phyloP scores from a whole-genome alignment of 2,113 vertebrate genomes.

The Elachura formosa region DNA sequence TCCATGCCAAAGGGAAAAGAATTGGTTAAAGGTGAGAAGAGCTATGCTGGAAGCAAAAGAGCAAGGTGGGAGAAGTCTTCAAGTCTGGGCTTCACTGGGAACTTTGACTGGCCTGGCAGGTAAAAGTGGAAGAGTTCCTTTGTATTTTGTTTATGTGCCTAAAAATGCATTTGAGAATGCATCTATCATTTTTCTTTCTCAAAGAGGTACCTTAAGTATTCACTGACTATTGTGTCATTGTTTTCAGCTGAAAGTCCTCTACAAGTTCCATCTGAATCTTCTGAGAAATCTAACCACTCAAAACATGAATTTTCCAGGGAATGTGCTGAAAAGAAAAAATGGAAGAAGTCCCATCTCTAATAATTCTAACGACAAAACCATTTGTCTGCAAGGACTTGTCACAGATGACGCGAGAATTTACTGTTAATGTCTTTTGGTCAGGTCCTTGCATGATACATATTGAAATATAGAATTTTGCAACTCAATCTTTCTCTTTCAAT shows the following conservation, averaged over 20 bases:
- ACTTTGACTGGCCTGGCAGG: background rate
- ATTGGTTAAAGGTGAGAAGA: background rate
- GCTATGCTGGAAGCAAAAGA: background rate
- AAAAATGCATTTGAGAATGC: background rate
- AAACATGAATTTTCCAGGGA: background rate
- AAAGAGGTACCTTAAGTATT: background rate
- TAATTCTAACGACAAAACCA: background rate
- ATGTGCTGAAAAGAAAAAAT: background rate
- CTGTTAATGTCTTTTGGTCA: background rate
- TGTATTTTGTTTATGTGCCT: background rate
- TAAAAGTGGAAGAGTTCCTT: background rate
- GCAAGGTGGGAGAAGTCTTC: rapidly evolving
- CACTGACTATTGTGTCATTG: background rate
- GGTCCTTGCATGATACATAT: background rate
- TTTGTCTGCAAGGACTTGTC: background rate
- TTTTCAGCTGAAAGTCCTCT: background rate
- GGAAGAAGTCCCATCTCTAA: background rate
- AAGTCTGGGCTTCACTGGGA: background rate
- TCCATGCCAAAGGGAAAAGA: background rate
- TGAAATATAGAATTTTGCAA: background rate
- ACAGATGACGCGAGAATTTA: background rate
- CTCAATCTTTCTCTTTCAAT: background rate
- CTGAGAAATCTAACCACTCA: background rate
- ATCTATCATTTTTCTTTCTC: background rate
- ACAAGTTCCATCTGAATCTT: background rate